Evolutionary conservation across 2,113 vertebrate species (phyloP).

Genomic region (Girardinichthys multiradiatus): DNA sequence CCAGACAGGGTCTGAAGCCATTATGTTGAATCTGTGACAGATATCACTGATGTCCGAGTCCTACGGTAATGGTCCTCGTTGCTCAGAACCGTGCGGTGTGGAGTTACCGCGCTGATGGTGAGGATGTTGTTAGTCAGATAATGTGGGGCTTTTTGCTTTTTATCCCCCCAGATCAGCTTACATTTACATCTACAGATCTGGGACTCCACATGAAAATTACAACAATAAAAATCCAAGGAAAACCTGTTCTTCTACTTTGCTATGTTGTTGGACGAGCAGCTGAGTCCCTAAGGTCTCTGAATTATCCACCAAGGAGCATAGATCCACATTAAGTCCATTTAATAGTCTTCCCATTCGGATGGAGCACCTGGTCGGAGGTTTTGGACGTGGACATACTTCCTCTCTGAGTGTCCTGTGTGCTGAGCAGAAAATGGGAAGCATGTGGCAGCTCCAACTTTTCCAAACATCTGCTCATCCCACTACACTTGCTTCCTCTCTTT

Average conservation of each 20-base stretch:
- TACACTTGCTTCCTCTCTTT: conserved; percentile 17
- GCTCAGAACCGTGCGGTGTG: conserved; percentile 26
- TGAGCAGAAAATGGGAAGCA: conserved; percentile 61
- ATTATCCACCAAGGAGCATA: conserved; percentile 53
- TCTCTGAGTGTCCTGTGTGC: conserved; percentile 48
- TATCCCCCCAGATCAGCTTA: conserved; percentile 44
- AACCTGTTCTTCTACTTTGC: conserved; percentile 60
- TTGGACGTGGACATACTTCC: conserved; percentile 46
- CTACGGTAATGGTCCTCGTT: conserved; percentile 44
- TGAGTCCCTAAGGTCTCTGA: conserved; percentile 49
- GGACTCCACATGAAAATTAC: conserved; percentile 24
- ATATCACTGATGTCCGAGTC: conserved; percentile 56
- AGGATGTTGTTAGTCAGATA: conserved; percentile 52
- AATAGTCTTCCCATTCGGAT: conserved; percentile 59
- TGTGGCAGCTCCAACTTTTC: conserved; percentile 38
- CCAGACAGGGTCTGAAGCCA: conserved; percentile 60
- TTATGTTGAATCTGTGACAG: conserved; percentile 70
- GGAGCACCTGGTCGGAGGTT: conserved; percentile 65
- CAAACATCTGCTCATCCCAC: conserved; percentile 59
- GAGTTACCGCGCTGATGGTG: conserved; percentile 28
- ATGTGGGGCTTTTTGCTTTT: conserved; percentile 46
- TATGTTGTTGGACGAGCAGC: conserved; percentile 55
- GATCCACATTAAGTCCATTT: conserved; percentile 47
- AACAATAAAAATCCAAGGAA: conserved; percentile 32
- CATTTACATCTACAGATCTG: conserved; percentile 56